These are phyloP conservation scores for Timandra comae DNA, from an alignment of 2,888 invertebrate genomes.

Conservation along the genomic window DNA sequence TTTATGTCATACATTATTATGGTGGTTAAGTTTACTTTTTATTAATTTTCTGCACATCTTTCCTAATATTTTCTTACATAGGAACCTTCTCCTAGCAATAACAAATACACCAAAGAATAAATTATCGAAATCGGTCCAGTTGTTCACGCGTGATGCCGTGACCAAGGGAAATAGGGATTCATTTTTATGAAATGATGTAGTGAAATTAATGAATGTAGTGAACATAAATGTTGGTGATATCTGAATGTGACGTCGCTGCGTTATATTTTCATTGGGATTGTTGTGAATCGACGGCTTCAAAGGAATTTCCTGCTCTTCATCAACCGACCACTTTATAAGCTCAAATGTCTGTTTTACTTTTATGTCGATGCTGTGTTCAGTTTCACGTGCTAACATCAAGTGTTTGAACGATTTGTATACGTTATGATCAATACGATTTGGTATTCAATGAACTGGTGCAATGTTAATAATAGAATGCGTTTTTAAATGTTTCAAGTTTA, in stretches of 20 bases:
- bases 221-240: conserved; percentile 30
- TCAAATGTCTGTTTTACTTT: conserved; percentile 46
- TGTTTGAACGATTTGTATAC: conserved; percentile 12
- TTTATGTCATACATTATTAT: too few relatives aligned
- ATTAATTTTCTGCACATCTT: too few relatives aligned
- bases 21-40: too few relatives aligned
- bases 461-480: conserved; percentile 8
- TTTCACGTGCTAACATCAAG: conserved; percentile 29
- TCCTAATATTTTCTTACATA: too few relatives aligned
- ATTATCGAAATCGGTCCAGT: too few relatives aligned
- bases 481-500: conserved; percentile 1
- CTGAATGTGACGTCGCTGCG: conserved; percentile 45
- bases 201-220: too few relatives aligned
- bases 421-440: conserved; percentile 14
- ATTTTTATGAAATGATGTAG: too few relatives aligned
- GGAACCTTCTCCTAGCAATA: too few relatives aligned
- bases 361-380: conserved; percentile 34
- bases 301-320: conserved; percentile 68
- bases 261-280: conserved; percentile 60
- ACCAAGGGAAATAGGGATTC: too few relatives aligned
- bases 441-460: conserved; percentile 17
- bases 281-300: conserved; percentile 58
- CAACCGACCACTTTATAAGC: conserved; percentile 51
- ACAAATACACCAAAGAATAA: too few relatives aligned
- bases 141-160: too few relatives aligned